Conservation (phyloP, 2,888 invertebrate species). For the Andrena praecox region DNA sequence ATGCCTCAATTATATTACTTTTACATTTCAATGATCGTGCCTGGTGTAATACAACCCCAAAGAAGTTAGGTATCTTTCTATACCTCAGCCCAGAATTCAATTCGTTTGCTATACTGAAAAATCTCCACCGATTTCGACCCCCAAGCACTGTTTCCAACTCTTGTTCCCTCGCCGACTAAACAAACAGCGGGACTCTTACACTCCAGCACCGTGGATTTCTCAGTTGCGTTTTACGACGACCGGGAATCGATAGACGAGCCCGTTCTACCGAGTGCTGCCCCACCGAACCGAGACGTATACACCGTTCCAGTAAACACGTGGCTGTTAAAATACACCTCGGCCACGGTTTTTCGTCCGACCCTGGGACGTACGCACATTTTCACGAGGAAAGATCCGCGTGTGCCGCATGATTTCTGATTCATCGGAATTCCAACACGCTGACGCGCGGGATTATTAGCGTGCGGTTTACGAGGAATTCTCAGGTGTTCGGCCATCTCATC, state of each 20-base stretch:
- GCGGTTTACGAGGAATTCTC: conserved; percentile 55
- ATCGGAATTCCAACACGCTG: conserved; percentile 76
- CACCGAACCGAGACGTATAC: conserved; percentile 29
- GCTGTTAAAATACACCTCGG: conserved; percentile 13
- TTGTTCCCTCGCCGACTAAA: conserved; percentile 43
- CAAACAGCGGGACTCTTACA: conserved; percentile 42
- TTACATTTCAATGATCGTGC: too few relatives aligned
- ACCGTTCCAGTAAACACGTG: conserved; percentile 38
- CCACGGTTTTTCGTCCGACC: conserved; percentile 16
- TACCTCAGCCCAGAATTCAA: not conserved
- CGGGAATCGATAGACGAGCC: conserved; percentile 55
- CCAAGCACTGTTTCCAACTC: not conserved
- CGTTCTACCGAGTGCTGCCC: conserved; percentile 33
- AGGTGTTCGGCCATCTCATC: conserved; percentile 26
- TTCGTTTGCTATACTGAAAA: not conserved
- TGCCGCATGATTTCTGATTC: conserved; percentile 73
- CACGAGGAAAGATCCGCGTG: conserved; percentile 23
- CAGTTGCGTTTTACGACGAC: conserved; percentile 56
- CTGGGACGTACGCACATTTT: conserved; percentile 25
- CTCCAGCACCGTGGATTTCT: conserved; percentile 36
- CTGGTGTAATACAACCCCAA: too few relatives aligned
- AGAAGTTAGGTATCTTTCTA: too few relatives aligned
- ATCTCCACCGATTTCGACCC: conserved; percentile 12
- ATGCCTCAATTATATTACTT: too few relatives aligned
- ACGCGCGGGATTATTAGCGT: conserved; percentile 56